These are phyloP conservation scores for Dermatemys mawii DNA, from an alignment of 2,113 vertebrate species.

Conservation along the genomic window DNA sequence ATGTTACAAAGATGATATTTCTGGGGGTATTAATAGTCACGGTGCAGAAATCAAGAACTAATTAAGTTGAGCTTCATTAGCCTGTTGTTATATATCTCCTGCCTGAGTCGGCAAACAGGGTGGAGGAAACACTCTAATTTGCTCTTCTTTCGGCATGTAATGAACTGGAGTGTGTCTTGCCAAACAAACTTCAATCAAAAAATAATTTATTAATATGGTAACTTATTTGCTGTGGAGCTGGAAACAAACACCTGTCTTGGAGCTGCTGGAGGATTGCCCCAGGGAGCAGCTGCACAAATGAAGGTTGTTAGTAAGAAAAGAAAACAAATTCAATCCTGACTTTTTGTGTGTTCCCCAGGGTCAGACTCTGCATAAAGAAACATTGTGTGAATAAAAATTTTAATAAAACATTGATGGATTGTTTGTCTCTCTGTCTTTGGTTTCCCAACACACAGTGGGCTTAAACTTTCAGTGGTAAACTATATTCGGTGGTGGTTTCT, in stretches of 20 bases:
- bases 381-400: conserved; percentile 80
- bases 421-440: conserved; percentile 1
- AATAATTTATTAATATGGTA: conserved; percentile 72
- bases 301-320: conserved; percentile 57
- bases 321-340: conserved; percentile 14
- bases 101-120: not conserved
- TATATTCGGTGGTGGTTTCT: not conserved
- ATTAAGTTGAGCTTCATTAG: conserved; percentile 33
- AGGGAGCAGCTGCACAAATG: conserved; percentile 58
- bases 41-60: conserved; percentile 30
- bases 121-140: not conserved
- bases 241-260: not conserved
- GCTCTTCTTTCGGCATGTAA: conserved; percentile 47
- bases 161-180: conserved; percentile 60
- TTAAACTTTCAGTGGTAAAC: not conserved
- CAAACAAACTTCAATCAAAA: conserved; percentile 58
- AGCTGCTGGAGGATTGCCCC: conserved; percentile 51
- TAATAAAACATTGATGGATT: conserved; percentile 70
- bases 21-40: not conserved
- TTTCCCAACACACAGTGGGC: not conserved
- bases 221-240: conserved; percentile 75
- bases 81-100: conserved; percentile 44
- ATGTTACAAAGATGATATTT: not conserved
- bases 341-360: conserved; percentile 67
- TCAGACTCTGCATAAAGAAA: conserved; percentile 68